Evolutionary conservation across 2,888 invertebrate genomes (phyloP).

Genomic region (Abscondita cerata): DNA sequence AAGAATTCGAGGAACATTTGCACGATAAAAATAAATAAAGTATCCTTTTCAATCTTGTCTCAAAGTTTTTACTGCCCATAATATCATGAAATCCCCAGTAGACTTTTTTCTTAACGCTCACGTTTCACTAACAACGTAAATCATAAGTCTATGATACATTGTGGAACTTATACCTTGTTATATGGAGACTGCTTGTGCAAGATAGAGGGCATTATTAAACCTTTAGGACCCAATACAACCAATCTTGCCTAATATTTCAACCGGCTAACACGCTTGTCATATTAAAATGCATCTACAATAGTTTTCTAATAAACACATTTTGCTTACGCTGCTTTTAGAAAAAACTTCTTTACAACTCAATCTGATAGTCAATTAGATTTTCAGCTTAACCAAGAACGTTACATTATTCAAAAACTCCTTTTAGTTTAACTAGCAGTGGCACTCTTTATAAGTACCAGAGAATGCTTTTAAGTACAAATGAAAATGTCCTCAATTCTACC

Average conservation of each 20-base stretch:
- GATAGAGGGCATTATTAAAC: slow-evolving; percentile 23
- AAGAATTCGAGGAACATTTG: slow-evolving; percentile 20
- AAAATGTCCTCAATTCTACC: no score
- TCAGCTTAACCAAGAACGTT: no score
- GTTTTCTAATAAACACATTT: background rate
- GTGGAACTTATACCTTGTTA: slow-evolving; percentile 17
- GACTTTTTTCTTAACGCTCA: slow-evolving; percentile 22
- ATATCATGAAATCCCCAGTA: slow-evolving; percentile 26
- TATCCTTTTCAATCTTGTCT: slow-evolving; percentile 37
- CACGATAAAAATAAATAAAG: slow-evolving; percentile 32
- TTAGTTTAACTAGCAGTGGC: no score
- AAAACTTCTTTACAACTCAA: no score
- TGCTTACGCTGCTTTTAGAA: no score
- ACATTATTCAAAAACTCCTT: no score
- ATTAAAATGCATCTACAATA: slow-evolving; percentile 23
- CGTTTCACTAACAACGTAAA: slow-evolving; percentile 16
- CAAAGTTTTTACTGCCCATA: slow-evolving; percentile 34
- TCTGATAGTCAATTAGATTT: no score
- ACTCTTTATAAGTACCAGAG: no score
- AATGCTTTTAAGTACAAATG: no score
- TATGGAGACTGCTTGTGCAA: slow-evolving; percentile 22
- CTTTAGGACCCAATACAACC: slow-evolving; percentile 14
- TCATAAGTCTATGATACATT: slow-evolving; percentile 21
- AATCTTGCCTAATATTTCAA: slow-evolving; percentile 8
- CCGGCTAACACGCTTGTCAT: slow-evolving; percentile 16